phyloP scores from a whole-genome alignment of 2,888 invertebrate species.

The Lomographa bimaculata region DNA sequence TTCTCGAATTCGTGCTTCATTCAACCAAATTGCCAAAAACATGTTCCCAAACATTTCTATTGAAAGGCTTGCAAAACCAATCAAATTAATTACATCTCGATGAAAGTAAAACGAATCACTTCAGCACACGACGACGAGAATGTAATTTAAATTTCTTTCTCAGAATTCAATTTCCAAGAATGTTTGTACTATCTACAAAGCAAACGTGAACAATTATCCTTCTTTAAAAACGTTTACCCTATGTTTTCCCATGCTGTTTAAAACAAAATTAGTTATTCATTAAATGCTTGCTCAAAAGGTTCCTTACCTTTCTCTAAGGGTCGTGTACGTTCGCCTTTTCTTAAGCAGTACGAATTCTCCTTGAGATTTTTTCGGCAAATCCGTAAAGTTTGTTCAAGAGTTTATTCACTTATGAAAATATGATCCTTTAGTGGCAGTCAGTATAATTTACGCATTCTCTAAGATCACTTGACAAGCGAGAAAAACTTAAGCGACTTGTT shows the following conservation, averaged over 20 bases:
- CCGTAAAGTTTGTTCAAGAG: slow-evolving; percentile 41
- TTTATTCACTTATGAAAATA: slow-evolving; percentile 32
- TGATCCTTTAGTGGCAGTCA: slow-evolving; percentile 18
- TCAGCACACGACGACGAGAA: slow-evolving; percentile 4
- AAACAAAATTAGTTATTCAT: slow-evolving; percentile 6
- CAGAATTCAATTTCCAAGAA: slow-evolving; percentile 4
- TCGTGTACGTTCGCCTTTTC: slow-evolving; percentile 22
- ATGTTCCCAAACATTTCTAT: not conserved
- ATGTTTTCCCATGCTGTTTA: slow-evolving; percentile 1
- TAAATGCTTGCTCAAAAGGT: slow-evolving; percentile 9
- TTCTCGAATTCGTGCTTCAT: not conserved
- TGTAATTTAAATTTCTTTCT: slow-evolving; percentile 8
- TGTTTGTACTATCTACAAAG: slow-evolving; percentile 7
- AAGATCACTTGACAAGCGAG: slow-evolving; percentile 11
- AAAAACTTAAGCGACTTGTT: slow-evolving; percentile 7
- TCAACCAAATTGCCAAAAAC: slow-evolving; percentile 3
- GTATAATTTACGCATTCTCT: slow-evolving; percentile 6
- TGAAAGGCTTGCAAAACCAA: slow-evolving; percentile 9
- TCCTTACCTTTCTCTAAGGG: slow-evolving; percentile 18
- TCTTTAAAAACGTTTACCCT: slow-evolving; percentile 3
- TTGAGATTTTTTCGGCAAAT: slow-evolving; percentile 36
- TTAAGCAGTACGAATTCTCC: slow-evolving; percentile 28
- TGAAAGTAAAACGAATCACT: slow-evolving; percentile 12
- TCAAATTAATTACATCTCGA: slow-evolving; percentile 8
- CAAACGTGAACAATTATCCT: slow-evolving; percentile 5